Conservation (phyloP, 2,797 vertebrate species). For the Holocentrus rufus region DNA sequence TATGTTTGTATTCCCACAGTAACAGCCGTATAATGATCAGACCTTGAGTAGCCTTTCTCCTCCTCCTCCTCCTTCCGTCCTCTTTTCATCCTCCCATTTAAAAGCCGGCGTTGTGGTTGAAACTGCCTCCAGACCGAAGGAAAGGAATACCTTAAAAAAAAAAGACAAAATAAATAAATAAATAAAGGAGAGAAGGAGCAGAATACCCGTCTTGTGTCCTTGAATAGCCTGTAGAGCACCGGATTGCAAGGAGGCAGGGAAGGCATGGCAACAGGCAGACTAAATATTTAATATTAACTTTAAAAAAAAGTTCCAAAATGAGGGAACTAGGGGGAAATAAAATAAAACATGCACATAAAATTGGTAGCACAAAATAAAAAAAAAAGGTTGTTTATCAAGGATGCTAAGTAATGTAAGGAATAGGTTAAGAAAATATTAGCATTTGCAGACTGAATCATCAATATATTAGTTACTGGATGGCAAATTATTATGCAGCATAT, state of each 20-base stretch:
- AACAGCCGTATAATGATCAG: constrained; percentile 48
- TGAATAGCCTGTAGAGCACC: not conserved
- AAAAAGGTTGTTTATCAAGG: too few species aligned
- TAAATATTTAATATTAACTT: constrained; percentile 1
- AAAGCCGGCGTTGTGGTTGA: constrained; percentile 18
- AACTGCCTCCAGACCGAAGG: constrained; percentile 27
- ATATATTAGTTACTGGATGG: too few species aligned
- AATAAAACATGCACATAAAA: not conserved
- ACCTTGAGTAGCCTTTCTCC: constrained; percentile 52
- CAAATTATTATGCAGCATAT: too few species aligned
- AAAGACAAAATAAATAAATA: constrained; percentile 30
- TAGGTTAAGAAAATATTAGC: not conserved
- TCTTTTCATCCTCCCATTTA: constrained; percentile 55
- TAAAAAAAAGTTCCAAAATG: not conserved
- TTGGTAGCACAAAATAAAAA: not conserved
- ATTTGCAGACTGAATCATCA: not conserved
- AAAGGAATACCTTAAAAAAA: constrained; percentile 14
- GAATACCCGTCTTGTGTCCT: not conserved
- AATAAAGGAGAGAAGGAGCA: not conserved
- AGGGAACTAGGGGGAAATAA: not conserved
- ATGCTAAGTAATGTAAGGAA: not conserved
- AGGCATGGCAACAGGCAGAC: not conserved
- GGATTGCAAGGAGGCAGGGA: not conserved
- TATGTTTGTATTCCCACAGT: constrained; percentile 13
- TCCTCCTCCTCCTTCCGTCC: constrained; percentile 29